phyloP scores from a whole-genome alignment of 2,888 invertebrate species.

The Xanthia togata region DNA sequence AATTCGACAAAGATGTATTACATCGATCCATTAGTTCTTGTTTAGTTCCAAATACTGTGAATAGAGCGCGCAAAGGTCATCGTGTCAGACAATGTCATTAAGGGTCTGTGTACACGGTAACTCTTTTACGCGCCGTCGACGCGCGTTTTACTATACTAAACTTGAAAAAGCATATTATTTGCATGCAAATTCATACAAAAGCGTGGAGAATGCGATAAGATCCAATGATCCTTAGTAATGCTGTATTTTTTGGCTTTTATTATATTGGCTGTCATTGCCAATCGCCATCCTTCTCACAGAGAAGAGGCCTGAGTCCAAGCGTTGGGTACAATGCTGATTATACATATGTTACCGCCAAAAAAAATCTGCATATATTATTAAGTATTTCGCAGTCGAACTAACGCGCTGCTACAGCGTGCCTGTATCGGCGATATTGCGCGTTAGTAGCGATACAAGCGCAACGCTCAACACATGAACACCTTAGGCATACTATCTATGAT shows the following conservation, averaged over 20 bases:
- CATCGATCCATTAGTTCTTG: constrained; percentile 55
- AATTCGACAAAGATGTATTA: constrained; percentile 59
- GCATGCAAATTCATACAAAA: neutral
- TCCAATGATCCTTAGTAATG: neutral
- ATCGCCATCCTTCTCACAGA: no score
- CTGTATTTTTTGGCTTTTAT: neutral
- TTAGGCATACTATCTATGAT: neutral
- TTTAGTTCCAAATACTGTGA: constrained; percentile 32
- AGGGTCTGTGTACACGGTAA: no score
- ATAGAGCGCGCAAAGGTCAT: constrained; percentile 35
- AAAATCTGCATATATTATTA: no score
- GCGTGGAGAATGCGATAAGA: no score
- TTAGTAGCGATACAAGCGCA: neutral
- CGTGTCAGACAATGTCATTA: constrained; percentile 46
- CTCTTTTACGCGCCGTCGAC: no score
- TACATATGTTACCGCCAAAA: no score
- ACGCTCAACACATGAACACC: no score
- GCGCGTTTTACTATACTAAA: neutral
- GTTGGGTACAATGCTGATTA: no score
- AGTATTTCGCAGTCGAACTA: neutral
- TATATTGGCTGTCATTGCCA: neutral
- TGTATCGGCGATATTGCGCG: neutral
- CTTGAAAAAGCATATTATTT: neutral
- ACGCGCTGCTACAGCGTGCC: neutral
- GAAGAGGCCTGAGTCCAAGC: no score